Evolutionary conservation across 2,888 invertebrate genomes (phyloP), one percentile per base, ranked within the genome.

Genomic region (Patella ulyssiponensis): DNA sequence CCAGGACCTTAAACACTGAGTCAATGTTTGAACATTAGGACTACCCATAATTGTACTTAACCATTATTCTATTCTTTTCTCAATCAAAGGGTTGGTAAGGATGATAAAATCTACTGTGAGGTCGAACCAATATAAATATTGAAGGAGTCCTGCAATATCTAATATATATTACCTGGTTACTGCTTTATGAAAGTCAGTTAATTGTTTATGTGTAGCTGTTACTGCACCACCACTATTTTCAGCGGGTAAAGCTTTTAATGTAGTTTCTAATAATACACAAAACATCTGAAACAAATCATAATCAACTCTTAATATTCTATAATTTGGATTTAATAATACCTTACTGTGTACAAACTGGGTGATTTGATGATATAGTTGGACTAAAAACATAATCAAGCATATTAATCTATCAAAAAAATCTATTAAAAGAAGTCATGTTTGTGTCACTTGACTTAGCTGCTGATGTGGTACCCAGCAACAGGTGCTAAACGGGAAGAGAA

Each of bases 161-260:
- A 15, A 75, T 76, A 80, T 51, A 72, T 77, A 92, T 90, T 91
- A 97, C 96, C 94, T 94, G 81, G 94, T 93, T 44, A 96, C 94
- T 77, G 94, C 94, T 86, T 93, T 94, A 91, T 96, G 96, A 92
- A 98, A 96, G 89, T 96, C 95, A 88, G 94, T 93, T 84, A 97
- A 93, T 92, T 98, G 98, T 85, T 95, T 94, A 14, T 95, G 94
- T 4, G 97, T 97, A 80, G 96, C 96, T 2, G 94, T 94, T 70
- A 95, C 94, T 82, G 95, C 94, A 52, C 95, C 95, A 20, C 94
- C 94, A 75, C 94, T 90, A 81, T 88, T 95, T 89, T 95, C 94
- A 83, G 94, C 94, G 82, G 97, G 96, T 92, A 98, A 93, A 70
- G 94, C 93, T 83, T 94, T 95, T 79, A 98, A 93, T 15, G 96